These are phyloP conservation scores for Dreissena polymorpha DNA, from an alignment of 1,140 invertebrate species.

Conservation along the genomic window DNA sequence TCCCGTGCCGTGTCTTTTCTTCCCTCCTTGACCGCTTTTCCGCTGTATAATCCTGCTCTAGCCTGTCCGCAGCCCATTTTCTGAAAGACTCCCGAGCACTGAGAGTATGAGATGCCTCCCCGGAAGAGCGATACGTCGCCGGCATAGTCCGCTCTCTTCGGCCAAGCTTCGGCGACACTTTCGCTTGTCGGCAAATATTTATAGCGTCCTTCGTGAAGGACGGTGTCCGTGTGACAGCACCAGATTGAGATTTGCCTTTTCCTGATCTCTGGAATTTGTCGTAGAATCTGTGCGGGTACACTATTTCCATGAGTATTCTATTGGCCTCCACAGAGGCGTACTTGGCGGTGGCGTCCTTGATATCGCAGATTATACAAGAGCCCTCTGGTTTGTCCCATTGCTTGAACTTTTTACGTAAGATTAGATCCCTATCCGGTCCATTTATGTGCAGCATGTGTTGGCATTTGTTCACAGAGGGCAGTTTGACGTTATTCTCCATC, in stretches of 20 bases:
- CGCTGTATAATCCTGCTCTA: not conserved
- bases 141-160: slow-evolving; percentile 15
- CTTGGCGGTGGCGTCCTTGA: slow-evolving; percentile 34
- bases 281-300: slow-evolving; percentile 50
- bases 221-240: not conserved
- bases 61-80: not conserved
- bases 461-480: not conserved
- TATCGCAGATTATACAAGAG: slow-evolving; percentile 37
- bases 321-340: slow-evolving; percentile 43
- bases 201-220: slow-evolving; percentile 16
- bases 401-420: not conserved
- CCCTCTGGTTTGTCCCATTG: not conserved
- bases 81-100: not conserved
- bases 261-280: slow-evolving; percentile 39
- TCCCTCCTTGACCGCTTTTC: slow-evolving; percentile 10
- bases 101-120: not conserved
- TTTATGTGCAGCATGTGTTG: not conserved
- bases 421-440: not conserved
- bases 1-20: not conserved
- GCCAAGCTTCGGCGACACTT: slow-evolving; percentile 2
- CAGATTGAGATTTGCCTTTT: slow-evolving; percentile 4
- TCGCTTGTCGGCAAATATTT: slow-evolving; percentile 26
- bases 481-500: not conserved
- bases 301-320: slow-evolving; percentile 39
- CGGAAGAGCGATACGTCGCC: not conserved